Base-by-base conservation (phyloP, 2,797 vertebrate genomes). In the Periophthalmus magnuspinnatus region DNA sequence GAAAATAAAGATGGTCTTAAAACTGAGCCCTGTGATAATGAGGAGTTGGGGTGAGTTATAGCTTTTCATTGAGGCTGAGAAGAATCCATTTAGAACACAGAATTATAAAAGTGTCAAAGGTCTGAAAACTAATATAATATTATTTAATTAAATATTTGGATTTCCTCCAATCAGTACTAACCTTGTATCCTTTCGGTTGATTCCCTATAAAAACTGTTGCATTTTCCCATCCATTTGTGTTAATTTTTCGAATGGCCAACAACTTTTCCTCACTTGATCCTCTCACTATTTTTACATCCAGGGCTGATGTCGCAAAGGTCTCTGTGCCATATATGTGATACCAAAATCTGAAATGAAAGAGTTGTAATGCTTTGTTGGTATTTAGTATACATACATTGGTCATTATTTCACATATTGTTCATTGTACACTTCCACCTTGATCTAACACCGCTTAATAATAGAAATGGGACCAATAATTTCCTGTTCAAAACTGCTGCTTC, bases 321-420 rank as follows among this genome's bases (percentile, higher is more conserved):
- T 0, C 0, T 0, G 22, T 2, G 22, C 76, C 17, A 71, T 82
- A 32, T 69, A 93, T 83, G 71, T 93, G 70, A 79, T 92, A 94
- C 92, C 92, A 94, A 81, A 94, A 94, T 22, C 94, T 94, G 79
- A 71, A 89, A 88, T 1, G 82, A 47, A 47, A 47, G 10, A 55
- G 52, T 22, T 22, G 14, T 21, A 17, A 58, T 13, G 2, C 10
- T 41, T 45, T 28, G 45, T 45, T 45, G 41, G 41, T 3, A 45
- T 45, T 45, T 16, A 41, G 2, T 14, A 45, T 5, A 45, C 41
- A 45, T 45, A 45, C 3, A 45, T 45, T 16, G 14, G 41, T 45
- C 41, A 45, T 45, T 45, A 45, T 19, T 61, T 52, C 8, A 52
- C 19, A 52, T 3, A 19, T 7, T 50, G 5, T 41, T 41, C 48